Base-by-base conservation (phyloP, 2,888 invertebrate genomes). In the Muscina levida region DNA sequence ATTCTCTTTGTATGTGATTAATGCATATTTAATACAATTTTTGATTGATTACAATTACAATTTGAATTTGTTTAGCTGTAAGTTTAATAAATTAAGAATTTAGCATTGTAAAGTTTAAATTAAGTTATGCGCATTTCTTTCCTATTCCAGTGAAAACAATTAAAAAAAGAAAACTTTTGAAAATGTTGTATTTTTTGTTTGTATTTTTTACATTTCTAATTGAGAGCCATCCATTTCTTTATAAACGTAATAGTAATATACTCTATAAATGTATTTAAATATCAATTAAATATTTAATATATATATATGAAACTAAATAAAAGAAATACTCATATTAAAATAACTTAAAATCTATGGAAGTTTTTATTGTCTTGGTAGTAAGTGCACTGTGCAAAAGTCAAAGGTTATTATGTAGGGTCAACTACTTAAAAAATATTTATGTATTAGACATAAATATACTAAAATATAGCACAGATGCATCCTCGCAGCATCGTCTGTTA, bases 71-170 rank as follows among this genome's bases (percentile, higher is more conserved):
- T 68, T 72, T 51, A 13, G 44, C 44, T 37, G 15, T 74, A 77
- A 67, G 71, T 76, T 11, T 81, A 31, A 31, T 31, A 31, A n/a
- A 31, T 31, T 31, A 81, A 77, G 77, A 73, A 74, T 80, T 72
- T 71, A 51, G 73, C n/a, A n/a, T 8, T 62, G 48, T 44, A 48
- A 57, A 74, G 6, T 68, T 72, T 72, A 72, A 76, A 68, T 66
- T 76, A 79, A 79, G 75, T 72, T 72, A 72, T 72, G 48, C 53
- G 53, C 72, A 79, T 76, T 72, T 75, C 59, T 62, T 75, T 72
- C 46, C 57, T 46, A 46, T 22, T 57, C 51, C 66, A n/a, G 10
- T 44, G 59, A 44, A 53, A n/a, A n/a, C n/a, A n/a, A n/a, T n/a
- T n/a, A n/a, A n/a, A n/a, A n/a, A n/a, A n/a, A n/a, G n/a, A 42